phyloP scores from a whole-genome alignment of 37 sponge, comb jelly and placozoan genomes.

The Halichondria panicea region DNA sequence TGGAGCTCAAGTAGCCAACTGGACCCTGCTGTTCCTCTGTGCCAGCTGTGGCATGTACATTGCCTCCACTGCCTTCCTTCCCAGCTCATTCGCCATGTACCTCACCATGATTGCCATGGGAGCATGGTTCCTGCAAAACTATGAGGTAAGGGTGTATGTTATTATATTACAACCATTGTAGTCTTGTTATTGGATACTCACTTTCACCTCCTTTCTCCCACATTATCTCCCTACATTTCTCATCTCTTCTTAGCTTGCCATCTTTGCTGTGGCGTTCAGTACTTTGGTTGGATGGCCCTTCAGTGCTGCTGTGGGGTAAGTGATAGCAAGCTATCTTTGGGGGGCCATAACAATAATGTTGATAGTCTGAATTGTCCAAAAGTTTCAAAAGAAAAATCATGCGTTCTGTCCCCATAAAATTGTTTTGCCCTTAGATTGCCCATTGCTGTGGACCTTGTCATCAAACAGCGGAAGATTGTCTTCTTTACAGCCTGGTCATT shows the following conservation, averaged over 20 bases:
- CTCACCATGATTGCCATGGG: conserved; percentile 78
- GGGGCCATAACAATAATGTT: neutral
- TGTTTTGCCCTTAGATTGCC: conserved; percentile 47
- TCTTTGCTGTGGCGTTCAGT: conserved; percentile 76
- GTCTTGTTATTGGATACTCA: neutral
- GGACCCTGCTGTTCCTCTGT: conserved; percentile 58
- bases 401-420: too few species aligned
- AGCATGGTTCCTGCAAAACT: conserved; percentile 73
- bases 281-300: conserved; percentile 97
- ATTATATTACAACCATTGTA: neutral
- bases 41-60: conserved; percentile 94
- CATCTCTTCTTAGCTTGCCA: conserved; percentile 60
- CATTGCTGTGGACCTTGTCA: conserved; percentile 59
- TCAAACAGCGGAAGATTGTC: conserved; percentile 7
- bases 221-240: neutral
- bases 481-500: conserved; percentile 51
- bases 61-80: conserved; percentile 86
- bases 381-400: too few species aligned
- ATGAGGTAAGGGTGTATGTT: conserved; percentile 57
- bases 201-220: neutral
- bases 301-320: conserved; percentile 89
- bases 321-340: neutral
- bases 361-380: neutral
- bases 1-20: conserved; percentile 58
- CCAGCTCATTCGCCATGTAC: conserved; percentile 93